A percentile compares a stretch with the other conserved stretches of the same genome.
phyloP scores from a whole-genome alignment of 2,888 invertebrate genomes.

The Ophonus ardosiacus region DNA sequence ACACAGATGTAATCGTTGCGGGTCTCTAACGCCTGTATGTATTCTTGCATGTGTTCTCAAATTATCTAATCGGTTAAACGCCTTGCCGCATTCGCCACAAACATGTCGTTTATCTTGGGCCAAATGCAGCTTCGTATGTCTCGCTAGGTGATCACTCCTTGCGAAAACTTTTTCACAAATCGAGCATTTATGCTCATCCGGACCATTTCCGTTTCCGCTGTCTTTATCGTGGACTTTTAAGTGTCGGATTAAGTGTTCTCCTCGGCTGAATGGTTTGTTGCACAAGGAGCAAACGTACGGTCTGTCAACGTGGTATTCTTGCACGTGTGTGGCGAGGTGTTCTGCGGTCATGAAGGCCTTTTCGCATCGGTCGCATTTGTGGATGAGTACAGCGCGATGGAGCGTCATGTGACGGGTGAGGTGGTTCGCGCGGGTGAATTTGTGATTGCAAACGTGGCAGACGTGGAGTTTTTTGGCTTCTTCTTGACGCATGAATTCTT shows the following conservation, averaged over 20 bases:
- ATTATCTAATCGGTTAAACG: constrained; percentile 78
- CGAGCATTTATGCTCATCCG: constrained; percentile 72
- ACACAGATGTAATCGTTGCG: constrained; percentile 74
- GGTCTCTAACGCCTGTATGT: constrained; percentile 74
- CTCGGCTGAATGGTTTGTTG: constrained; percentile 74
- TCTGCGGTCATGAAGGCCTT: constrained; percentile 74
- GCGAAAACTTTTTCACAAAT: constrained; percentile 74
- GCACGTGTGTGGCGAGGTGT: constrained; percentile 72
- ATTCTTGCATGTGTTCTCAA: constrained; percentile 74
- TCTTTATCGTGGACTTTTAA: constrained; percentile 73
- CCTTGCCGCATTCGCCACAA: constrained; percentile 82
- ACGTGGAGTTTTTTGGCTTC: constrained; percentile 70
- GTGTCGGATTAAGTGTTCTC: constrained; percentile 75
- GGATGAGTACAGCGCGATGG: constrained; percentile 73
- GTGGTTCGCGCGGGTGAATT: constrained; percentile 73
- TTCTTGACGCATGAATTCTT: constrained; percentile 66
- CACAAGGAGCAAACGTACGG: constrained; percentile 75
- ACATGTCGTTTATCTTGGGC: constrained; percentile 76
- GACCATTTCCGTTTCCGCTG: constrained; percentile 67
- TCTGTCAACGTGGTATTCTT: constrained; percentile 74
- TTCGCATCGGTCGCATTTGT: constrained; percentile 74
- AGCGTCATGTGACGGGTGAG: constrained; percentile 75
- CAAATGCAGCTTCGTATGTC: constrained; percentile 81
- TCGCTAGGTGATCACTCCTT: constrained; percentile 80
- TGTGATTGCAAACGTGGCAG: constrained; percentile 74